phyloP scores from a whole-genome alignment of 1,140 invertebrate species.

The Drosophila navojoa region DNA sequence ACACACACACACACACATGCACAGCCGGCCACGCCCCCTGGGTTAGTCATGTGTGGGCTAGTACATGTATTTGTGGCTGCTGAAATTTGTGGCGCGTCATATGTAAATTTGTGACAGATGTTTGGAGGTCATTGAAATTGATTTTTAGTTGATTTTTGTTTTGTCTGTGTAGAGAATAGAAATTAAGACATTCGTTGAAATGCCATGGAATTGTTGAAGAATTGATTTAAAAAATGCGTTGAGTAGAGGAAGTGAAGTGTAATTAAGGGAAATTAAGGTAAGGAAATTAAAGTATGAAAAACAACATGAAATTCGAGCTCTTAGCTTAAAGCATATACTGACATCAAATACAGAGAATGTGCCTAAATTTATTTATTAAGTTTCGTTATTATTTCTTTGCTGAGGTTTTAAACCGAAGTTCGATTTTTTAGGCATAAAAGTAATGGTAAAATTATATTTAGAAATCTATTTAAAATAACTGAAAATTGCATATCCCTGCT shows the following conservation, averaged over 20 bases:
- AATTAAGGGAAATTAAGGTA: too few relatives aligned
- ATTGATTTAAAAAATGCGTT: not conserved
- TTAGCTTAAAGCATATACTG: too few relatives aligned
- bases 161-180: not conserved
- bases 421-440: too few relatives aligned
- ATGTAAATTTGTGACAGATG: slow-evolving; percentile 64
- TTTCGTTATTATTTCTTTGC: too few relatives aligned
- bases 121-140: slow-evolving; percentile 69
- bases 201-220: not conserved
- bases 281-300: too few relatives aligned
- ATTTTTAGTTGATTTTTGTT: slow-evolving; percentile 31
- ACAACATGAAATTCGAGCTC: too few relatives aligned
- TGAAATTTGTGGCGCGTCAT: slow-evolving; percentile 46
- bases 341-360: too few relatives aligned
- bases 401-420: too few relatives aligned
- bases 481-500: not conserved
- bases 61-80: slow-evolving; percentile 40
- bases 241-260: too few relatives aligned
- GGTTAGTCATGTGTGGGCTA: slow-evolving; percentile 32
- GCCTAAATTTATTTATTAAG: too few relatives aligned
- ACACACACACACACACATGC: slow-evolving; percentile 20
- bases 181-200: not conserved
- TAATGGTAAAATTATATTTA: too few relatives aligned
- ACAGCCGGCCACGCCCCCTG: slow-evolving; percentile 45
- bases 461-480: too few relatives aligned